A percentile compares a stretch with the other conserved stretches of the same genome.
Conservation (phyloP, 2,797 vertebrate genomes). For the Orientallactaga sibirica region DNA sequence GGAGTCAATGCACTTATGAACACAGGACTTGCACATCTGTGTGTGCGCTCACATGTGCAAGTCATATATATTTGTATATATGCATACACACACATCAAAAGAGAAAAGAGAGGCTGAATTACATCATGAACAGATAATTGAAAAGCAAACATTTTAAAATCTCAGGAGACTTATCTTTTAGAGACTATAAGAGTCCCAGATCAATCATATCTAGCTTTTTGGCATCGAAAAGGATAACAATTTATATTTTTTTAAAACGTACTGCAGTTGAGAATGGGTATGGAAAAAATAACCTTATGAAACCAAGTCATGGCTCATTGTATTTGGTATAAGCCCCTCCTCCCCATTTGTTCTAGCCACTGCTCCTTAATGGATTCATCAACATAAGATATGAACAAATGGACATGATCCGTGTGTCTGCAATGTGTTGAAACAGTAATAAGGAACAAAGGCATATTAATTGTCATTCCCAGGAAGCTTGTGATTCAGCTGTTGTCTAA, state of each 20-base stretch:
- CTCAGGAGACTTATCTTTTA: slow-evolving; percentile 28
- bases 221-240: not conserved
- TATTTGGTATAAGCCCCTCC: not conserved
- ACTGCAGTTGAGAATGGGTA: not conserved
- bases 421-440: slow-evolving; percentile 58
- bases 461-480: slow-evolving; percentile 71
- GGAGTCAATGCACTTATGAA: too few species aligned
- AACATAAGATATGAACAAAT: slow-evolving; percentile 53
- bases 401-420: slow-evolving; percentile 49
- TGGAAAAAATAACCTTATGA: not conserved
- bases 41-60: too few species aligned
- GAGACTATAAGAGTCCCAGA: not conserved
- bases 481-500: slow-evolving; percentile 79
- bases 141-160: not conserved
- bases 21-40: too few species aligned
- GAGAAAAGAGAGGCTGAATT: slow-evolving; percentile 34
- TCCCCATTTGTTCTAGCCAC: slow-evolving; percentile 49
- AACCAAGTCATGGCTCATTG: slow-evolving; percentile 57
- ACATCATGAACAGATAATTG: slow-evolving; percentile 63
- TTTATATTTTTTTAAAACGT: not conserved
- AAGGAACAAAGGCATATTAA: slow-evolving; percentile 77
- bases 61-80: too few species aligned
- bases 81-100: too few species aligned
- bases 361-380: slow-evolving; percentile 64
- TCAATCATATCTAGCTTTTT: not conserved